Conservation (phyloP, 2,888 invertebrate species). For the Perdita meconis region DNA sequence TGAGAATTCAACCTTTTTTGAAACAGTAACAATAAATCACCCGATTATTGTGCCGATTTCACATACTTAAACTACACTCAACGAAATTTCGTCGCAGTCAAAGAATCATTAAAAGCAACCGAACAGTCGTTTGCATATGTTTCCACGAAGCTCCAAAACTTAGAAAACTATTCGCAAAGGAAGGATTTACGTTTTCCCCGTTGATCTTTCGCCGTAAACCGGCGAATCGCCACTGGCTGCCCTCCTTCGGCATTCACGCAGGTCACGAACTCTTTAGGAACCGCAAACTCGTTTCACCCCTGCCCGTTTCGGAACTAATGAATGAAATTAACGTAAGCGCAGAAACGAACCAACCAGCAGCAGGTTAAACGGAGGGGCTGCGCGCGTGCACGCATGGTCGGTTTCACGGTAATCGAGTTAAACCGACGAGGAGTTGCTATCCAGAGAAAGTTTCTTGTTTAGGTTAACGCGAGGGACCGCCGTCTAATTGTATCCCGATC, state of each 20-base stretch:
- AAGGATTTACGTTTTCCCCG: too few relatives aligned
- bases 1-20: too few relatives aligned
- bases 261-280: not conserved
- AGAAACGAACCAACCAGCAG: conserved; percentile 23
- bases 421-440: conserved; percentile 25
- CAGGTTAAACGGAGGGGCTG: conserved; percentile 28
- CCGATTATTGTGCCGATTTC: too few relatives aligned
- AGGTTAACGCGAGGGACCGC: conserved; percentile 31
- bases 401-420: conserved; percentile 30
- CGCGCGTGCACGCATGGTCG: not conserved
- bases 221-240: not conserved
- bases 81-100: too few relatives aligned
- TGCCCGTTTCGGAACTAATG: conserved; percentile 21
- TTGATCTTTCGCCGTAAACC: not conserved
- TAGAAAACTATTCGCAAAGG: too few relatives aligned
- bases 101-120: too few relatives aligned
- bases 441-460: conserved; percentile 42
- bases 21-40: too few relatives aligned
- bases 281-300: conserved; percentile 10
- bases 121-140: too few relatives aligned
- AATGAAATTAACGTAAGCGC: conserved; percentile 38
- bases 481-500: conserved; percentile 8
- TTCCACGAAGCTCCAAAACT: too few relatives aligned
- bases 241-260: not conserved
- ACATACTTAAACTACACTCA: too few relatives aligned